Conservation (phyloP, 2,797 vertebrate species). For the Gymnoscopelus microlampas region DNA sequence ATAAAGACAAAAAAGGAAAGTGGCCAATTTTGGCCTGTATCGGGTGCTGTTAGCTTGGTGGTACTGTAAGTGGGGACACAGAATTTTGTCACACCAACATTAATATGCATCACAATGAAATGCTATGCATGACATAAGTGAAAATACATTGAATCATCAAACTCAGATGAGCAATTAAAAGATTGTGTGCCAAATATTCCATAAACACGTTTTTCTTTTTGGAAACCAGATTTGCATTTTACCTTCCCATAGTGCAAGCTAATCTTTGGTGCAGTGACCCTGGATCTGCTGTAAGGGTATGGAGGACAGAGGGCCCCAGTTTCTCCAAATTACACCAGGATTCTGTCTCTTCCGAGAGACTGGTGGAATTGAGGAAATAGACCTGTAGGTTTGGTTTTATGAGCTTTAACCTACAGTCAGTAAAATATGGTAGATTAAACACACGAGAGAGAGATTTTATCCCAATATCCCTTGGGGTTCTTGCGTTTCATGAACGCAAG, state of each 20-base stretch:
- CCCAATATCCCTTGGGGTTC: background rate
- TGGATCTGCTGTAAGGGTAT: constrained; percentile 22
- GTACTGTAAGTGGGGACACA: background rate
- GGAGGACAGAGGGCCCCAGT: constrained; percentile 5
- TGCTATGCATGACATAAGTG: background rate
- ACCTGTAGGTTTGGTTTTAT: background rate
- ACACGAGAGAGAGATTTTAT: background rate
- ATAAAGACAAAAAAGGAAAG: too few relatives aligned
- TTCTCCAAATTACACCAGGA: background rate
- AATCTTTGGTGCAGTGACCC: constrained; percentile 53
- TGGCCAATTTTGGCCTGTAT: background rate
- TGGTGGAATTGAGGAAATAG: background rate
- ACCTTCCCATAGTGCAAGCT: constrained; percentile 50
- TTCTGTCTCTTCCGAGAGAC: background rate
- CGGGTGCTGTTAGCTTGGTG: background rate
- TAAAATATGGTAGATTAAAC: constrained; percentile 6
- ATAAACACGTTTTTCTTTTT: too few relatives aligned
- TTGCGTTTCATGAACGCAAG: constrained; percentile 3
- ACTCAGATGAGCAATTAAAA: too few relatives aligned
- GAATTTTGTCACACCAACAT: background rate
- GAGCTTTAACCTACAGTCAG: background rate
- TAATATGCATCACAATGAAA: background rate
- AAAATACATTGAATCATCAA: background rate
- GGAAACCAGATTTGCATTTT: background rate
- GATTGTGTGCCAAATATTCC: too few relatives aligned